Percentiles rank a stretch among this genome's conserved stretches.
Evolutionary conservation across 2,113 vertebrate genomes (phyloP).

Genomic region (Phylloscopus trochiloides): DNA sequence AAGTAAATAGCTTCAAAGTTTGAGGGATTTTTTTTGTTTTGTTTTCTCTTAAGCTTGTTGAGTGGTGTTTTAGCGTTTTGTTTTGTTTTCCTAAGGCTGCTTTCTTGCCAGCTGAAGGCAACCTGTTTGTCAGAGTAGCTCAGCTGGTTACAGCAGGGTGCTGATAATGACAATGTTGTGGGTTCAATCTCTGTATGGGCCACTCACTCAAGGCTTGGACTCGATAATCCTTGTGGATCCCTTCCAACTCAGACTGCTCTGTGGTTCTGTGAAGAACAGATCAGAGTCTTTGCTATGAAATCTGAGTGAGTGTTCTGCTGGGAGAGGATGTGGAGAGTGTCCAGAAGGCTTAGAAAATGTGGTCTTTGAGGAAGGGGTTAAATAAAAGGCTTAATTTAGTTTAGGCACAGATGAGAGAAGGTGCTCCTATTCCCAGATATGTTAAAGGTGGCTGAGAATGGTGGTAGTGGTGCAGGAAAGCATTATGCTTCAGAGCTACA

Average conservation of each 20-base stretch:
- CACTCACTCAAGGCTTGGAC: neutral
- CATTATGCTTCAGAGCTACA: neutral
- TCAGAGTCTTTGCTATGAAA: neutral
- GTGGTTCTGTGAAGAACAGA: neutral
- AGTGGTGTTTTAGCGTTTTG: neutral
- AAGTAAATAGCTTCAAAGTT: neutral
- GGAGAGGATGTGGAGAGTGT: neutral
- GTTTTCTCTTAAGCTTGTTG: neutral
- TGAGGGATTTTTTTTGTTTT: neutral
- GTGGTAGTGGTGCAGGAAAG: neutral
- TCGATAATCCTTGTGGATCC: neutral
- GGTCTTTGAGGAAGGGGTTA: neutral
- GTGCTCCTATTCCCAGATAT: accelerated
- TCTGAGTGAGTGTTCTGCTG: neutral
- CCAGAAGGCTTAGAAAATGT: neutral
- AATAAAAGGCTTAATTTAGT: neutral
- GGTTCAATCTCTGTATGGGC: neutral
- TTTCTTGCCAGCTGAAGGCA: neutral
- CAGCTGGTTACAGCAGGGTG: neutral
- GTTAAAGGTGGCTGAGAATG: neutral
- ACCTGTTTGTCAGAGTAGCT: neutral
- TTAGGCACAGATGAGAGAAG: neutral
- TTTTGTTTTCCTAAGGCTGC: neutral
- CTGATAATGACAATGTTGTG: neutral
- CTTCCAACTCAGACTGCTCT: neutral